Evolutionary conservation across 2,888 invertebrate species (phyloP).

Genomic region (Thera britannica): DNA sequence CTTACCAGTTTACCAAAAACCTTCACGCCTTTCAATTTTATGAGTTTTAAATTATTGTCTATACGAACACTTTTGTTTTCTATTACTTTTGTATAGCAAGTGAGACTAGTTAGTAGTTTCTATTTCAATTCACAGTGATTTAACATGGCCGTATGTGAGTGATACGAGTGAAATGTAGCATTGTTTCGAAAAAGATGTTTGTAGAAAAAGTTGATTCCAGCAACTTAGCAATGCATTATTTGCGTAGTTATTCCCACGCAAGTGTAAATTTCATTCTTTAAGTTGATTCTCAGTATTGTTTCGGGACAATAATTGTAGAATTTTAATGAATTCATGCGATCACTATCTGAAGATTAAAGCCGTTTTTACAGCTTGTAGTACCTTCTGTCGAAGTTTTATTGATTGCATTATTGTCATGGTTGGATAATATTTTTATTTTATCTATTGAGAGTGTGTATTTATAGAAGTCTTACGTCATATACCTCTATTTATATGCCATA

Average conservation of each 20-base stretch:
- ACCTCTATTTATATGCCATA: neutral
- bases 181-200: conserved; percentile 37
- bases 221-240: conserved; percentile 57
- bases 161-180: conserved; percentile 35
- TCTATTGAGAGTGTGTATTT: too few species aligned
- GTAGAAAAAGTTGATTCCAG: conserved; percentile 25
- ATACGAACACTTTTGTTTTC: neutral
- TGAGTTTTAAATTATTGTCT: neutral
- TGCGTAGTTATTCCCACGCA: conserved; percentile 66
- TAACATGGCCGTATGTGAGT: conserved; percentile 24
- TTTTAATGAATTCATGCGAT: conserved; percentile 67
- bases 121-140: conserved; percentile 24
- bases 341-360: conserved; percentile 55
- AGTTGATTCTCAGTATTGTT: conserved; percentile 74
- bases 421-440: conserved; percentile 1
- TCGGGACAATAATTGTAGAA: conserved; percentile 62
- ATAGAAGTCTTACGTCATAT: too few species aligned
- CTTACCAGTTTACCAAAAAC: conserved; percentile 11
- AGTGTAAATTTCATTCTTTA: conserved; percentile 65
- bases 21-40: conserved; percentile 30
- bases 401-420: conserved; percentile 11
- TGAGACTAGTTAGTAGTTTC: conserved; percentile 11
- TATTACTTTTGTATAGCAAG: neutral
- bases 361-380: conserved; percentile 46
- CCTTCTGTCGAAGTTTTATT: conserved; percentile 29